phyloP scores from a whole-genome alignment of 2,888 invertebrate species.

The Agrochola lota region DNA sequence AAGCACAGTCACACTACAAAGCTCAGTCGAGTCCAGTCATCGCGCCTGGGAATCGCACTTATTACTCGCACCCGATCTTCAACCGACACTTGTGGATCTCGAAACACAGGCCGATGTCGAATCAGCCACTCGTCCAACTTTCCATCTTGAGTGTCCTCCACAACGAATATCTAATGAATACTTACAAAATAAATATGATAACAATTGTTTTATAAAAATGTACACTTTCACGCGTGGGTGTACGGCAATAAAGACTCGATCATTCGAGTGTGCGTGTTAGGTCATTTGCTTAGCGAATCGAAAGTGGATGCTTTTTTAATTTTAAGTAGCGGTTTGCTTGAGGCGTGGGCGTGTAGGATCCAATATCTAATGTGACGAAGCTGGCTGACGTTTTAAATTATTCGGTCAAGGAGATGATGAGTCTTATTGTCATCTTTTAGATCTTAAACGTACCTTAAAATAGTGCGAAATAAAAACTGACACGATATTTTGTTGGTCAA shows the following conservation, averaged over 20 bases:
- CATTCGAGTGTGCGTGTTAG: constrained; percentile 30
- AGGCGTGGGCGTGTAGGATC: constrained; percentile 40
- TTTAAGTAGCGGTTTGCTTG: constrained; percentile 44
- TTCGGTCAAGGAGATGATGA: constrained; percentile 19
- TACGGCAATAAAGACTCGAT: constrained; percentile 46
- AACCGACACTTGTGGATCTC: constrained; percentile 73
- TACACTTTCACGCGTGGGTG: constrained; percentile 65
- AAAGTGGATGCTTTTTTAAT: constrained; percentile 56
- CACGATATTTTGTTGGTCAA: not conserved
- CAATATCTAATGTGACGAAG: constrained; percentile 12
- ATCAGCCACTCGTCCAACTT: constrained; percentile 81
- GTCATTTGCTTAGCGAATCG: constrained; percentile 46
- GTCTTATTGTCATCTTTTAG: not conserved
- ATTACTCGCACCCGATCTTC: constrained; percentile 73
- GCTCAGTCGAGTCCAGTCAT: constrained; percentile 78
- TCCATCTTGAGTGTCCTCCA: constrained; percentile 77
- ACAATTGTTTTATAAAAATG: constrained; percentile 70
- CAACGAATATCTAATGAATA: constrained; percentile 83
- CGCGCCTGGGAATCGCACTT: constrained; percentile 83
- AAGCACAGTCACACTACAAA: constrained; percentile 63
- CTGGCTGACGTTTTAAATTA: not conserved
- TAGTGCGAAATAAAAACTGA: not conserved
- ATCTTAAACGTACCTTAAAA: not conserved
- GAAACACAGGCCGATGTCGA: constrained; percentile 83
- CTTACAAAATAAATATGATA: constrained; percentile 74